A percentile compares a stretch with the other conserved stretches of the same genome.
These are phyloP conservation scores for Aphidius gifuensis DNA, from an alignment of 1,140 invertebrate genomes.

Conservation along the genomic window DNA sequence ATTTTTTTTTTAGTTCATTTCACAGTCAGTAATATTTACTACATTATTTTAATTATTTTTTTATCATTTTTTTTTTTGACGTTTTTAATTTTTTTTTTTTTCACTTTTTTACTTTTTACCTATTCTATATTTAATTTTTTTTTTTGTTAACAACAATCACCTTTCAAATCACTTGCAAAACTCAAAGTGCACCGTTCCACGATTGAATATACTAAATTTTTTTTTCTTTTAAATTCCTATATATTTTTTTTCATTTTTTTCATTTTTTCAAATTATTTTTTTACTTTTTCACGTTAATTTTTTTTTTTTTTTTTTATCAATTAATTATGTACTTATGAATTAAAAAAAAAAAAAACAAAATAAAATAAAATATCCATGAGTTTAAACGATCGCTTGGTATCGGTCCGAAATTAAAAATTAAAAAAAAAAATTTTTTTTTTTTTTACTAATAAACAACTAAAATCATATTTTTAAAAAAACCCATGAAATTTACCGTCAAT, in stretches of 20 bases:
- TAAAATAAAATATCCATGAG: constrained; percentile 24
- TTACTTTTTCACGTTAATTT: constrained; percentile 1
- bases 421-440: constrained; percentile 17
- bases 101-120: constrained; percentile 2
- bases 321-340: constrained; percentile 4
- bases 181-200: too few species aligned
- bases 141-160: constrained; percentile 12
- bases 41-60: constrained; percentile 12
- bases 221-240: constrained; percentile 4
- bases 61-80: constrained; percentile 5
- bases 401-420: constrained; percentile 27
- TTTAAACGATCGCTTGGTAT: constrained; percentile 40
- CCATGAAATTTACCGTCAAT: too few species aligned
- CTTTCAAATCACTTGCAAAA: too few species aligned
- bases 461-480: too few species aligned
- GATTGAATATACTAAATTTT: not conserved
- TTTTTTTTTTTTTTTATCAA: not conserved
- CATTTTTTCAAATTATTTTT: too few species aligned
- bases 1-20: constrained; percentile 18
- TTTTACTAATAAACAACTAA: too few species aligned
- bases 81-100: too few species aligned
- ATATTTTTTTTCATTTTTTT: too few species aligned
- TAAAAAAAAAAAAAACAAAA: not conserved
- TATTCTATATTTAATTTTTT: constrained; percentile 7
- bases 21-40: constrained; percentile 16